These are phyloP conservation scores for Gracilinanus agilis DNA, from an alignment of 2,113 vertebrate genomes.

Conservation along the genomic window DNA sequence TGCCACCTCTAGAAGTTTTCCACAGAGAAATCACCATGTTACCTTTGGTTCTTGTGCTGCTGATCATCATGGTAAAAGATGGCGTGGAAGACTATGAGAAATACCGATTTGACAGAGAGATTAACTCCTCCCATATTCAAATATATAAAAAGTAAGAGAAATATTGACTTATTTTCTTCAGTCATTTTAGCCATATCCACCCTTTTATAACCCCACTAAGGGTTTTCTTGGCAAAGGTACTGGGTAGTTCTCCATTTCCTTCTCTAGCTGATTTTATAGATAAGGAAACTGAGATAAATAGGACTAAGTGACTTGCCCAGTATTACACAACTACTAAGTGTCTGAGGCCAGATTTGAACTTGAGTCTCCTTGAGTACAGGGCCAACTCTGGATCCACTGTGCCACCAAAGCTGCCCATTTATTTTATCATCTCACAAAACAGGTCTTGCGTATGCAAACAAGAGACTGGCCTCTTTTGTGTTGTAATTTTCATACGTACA, in stretches of 20 bases:
- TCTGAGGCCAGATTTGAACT: no score
- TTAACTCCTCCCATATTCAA: constrained; percentile 81
- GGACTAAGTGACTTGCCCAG: no score
- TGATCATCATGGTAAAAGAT: constrained; percentile 84
- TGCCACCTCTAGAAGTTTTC: constrained; percentile 86
- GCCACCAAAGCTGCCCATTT: background rate
- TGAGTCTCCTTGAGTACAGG: no score
- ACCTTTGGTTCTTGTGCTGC: constrained; percentile 83
- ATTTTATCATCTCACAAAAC: background rate
- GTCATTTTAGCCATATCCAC: no score
- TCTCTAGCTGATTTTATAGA: no score
- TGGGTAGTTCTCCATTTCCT: no score
- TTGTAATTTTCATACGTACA: constrained; percentile 18
- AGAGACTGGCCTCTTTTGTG: constrained; percentile 3
- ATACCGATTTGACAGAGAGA: constrained; percentile 81
- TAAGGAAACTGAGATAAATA: no score
- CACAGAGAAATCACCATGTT: constrained; percentile 85
- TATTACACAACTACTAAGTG: no score
- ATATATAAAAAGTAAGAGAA: constrained; percentile 84
- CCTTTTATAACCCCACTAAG: no score
- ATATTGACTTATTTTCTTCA: background rate
- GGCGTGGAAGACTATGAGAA: constrained; percentile 84
- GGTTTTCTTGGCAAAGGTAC: no score
- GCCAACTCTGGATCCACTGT: no score
- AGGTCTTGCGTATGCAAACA: background rate